phyloP scores from a whole-genome alignment of 2,888 invertebrate species.

The Perizoma flavofasciatum region DNA sequence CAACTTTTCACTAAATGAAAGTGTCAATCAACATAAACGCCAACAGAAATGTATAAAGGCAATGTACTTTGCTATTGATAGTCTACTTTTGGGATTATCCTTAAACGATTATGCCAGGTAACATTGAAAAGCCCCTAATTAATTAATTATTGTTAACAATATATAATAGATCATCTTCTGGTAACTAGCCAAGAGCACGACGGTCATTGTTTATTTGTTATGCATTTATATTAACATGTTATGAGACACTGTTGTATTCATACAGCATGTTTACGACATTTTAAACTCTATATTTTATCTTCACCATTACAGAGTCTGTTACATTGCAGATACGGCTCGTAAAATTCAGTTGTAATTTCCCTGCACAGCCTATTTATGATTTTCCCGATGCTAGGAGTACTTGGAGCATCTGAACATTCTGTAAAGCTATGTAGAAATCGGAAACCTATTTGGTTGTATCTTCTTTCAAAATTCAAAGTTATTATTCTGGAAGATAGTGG shows the following conservation, averaged over 20 bases:
- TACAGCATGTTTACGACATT: slow-evolving; percentile 29
- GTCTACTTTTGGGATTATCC: too few relatives aligned
- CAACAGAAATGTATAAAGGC: too few relatives aligned
- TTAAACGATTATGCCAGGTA: not conserved
- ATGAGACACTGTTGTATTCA: slow-evolving; percentile 32
- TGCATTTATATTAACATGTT: slow-evolving; percentile 29
- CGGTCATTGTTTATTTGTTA: slow-evolving; percentile 33
- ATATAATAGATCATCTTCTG: slow-evolving; percentile 26
- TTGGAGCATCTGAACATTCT: not conserved
- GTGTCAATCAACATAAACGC: too few relatives aligned
- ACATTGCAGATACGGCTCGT: slow-evolving; percentile 25
- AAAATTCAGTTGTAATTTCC: slow-evolving; percentile 23
- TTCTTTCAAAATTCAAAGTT: too few relatives aligned
- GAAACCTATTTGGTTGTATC: not conserved
- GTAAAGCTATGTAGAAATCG: not conserved
- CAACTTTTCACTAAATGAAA: too few relatives aligned
- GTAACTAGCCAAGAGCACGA: slow-evolving; percentile 28
- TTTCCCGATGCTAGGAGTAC: slow-evolving; percentile 1
- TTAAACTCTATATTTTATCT: slow-evolving; percentile 25
- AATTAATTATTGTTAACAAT: slow-evolving; percentile 18
- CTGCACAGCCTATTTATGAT: slow-evolving; percentile 20
- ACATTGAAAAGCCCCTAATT: slow-evolving; percentile 9
- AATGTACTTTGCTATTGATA: too few relatives aligned
- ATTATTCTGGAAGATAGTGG: too few relatives aligned
- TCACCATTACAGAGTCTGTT: slow-evolving; percentile 23